Percentiles rank a stretch among this genome's conserved stretches.
These are phyloP conservation scores for Cryptotis parvus DNA, from an alignment of 2,113 vertebrate genomes.

Conservation along the genomic window DNA sequence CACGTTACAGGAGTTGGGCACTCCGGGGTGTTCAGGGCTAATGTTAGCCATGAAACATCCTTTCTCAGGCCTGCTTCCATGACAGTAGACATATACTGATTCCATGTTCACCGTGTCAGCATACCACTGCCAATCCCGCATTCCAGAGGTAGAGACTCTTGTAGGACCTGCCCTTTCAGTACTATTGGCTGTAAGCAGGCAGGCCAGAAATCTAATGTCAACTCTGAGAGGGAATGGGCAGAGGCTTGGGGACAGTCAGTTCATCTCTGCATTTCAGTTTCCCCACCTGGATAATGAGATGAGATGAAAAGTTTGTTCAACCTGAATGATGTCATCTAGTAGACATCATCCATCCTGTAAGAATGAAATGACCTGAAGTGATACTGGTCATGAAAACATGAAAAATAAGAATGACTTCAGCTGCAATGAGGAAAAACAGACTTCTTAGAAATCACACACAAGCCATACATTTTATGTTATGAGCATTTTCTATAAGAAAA, in stretches of 20 bases:
- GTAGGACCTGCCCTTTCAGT: neutral
- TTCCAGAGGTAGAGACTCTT: neutral
- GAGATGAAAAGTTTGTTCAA: neutral
- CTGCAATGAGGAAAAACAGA: neutral
- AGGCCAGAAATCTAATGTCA: neutral
- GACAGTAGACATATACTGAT: neutral
- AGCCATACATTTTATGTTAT: neutral
- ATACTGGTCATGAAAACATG: neutral
- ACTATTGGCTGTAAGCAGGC: neutral
- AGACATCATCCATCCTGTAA: neutral
- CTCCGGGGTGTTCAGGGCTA: neutral
- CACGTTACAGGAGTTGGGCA: neutral
- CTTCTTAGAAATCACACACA: conserved; percentile 33
- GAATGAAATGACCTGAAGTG: neutral
- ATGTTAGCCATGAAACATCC: neutral
- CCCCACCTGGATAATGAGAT: conserved; percentile 34
- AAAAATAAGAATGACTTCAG: conserved; percentile 7
- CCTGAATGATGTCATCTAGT: neutral
- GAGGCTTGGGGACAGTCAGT: neutral
- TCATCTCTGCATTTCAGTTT: neutral
- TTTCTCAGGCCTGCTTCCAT: neutral
- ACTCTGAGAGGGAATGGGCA: neutral
- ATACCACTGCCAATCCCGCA: neutral
- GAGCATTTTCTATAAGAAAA: neutral
- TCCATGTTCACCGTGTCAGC: neutral